Evolutionary conservation across 1,140 invertebrate species (phyloP), one percentile per base, ranked within the genome.

Genomic region (Goniozus legneri): DNA sequence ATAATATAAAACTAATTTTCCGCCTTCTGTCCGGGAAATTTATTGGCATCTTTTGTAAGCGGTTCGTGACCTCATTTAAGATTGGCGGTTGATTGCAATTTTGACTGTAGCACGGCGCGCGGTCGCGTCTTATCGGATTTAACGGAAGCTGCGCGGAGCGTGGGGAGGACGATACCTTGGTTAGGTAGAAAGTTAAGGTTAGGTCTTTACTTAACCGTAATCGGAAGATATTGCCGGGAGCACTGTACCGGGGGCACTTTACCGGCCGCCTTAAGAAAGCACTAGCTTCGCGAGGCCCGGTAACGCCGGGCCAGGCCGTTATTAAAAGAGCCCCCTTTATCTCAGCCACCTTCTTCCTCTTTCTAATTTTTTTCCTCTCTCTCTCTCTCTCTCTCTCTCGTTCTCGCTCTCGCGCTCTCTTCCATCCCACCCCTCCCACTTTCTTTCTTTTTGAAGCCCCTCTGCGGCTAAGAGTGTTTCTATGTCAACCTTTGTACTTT

Each of bases 181-280:
- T 69, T 62, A 60, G 52, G 58, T 54, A 42, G 57, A 58, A 58
- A 65, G 68, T 67, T 67, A 64, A 65, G 64, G 65, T 57, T 55
- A 48, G 64, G 60, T 69, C 63, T 73, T 75, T 73, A 73, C 70
- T 75, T 73, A 71, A 69, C 67, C 67, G 63, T 75, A 75, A 75
- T 73, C 72, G 70, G 71, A 71, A 75, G 72, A 75, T 75, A 75
- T 73, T 75, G 72, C 72, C 59, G 56, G 67, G 56, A 69, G 66
- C 64, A 61, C 61, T 64, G 69, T 64, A 73, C 70, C 65, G 58
- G 66, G 60, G 71, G 68, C 69, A 75, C 72, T 75, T 75, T 75
- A 69, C 64, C 68, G 60, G 64, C 63, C 67, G 64, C 64, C 67
- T 70, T 68, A 72, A 71, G 70, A 71, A 70, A 72, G 61, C 65